Conservation (phyloP, 2,888 invertebrate genomes). For the Platycheirus albimanus region DNA sequence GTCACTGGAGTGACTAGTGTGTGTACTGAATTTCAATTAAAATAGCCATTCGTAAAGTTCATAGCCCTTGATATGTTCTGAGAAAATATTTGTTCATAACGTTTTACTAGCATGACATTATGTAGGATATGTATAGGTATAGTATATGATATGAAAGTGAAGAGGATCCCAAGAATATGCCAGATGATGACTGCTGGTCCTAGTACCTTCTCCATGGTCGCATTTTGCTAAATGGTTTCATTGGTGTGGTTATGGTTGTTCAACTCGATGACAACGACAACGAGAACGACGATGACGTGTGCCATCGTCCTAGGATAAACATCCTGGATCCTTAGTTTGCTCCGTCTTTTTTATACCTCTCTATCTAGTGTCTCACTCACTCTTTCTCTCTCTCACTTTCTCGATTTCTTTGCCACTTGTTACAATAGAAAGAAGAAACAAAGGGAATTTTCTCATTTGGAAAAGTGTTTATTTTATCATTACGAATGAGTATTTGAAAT, state of each 20-base stretch:
- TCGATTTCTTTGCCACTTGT: too few species aligned
- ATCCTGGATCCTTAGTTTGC: neutral
- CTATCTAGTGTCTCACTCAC: too few species aligned
- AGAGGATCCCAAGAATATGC: slow-evolving; percentile 2
- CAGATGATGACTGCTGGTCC: slow-evolving; percentile 42
- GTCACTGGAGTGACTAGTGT: slow-evolving; percentile 2
- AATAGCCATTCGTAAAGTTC: slow-evolving; percentile 38
- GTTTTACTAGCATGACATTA: too few species aligned
- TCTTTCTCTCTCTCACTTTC: too few species aligned
- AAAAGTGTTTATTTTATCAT: slow-evolving; percentile 70
- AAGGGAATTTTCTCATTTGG: slow-evolving; percentile 54
- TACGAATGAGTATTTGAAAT: slow-evolving; percentile 45
- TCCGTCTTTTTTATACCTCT: too few species aligned
- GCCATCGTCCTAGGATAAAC: slow-evolving; percentile 8
- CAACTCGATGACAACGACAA: neutral
- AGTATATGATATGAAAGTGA: neutral
- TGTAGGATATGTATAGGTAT: slow-evolving; percentile 34
- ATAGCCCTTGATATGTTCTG: slow-evolving; percentile 24
- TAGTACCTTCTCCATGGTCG: slow-evolving; percentile 6
- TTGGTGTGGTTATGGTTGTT: slow-evolving; percentile 34
- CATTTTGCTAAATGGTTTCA: slow-evolving; percentile 53
- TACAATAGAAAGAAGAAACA: slow-evolving; percentile 1
- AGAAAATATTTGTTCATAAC: slow-evolving; percentile 52
- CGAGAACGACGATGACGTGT: neutral
- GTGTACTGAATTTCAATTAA: slow-evolving; percentile 62